Conservation (phyloP, 2,113 vertebrate genomes). For the Brachyhypopomus gauderio region DNA sequence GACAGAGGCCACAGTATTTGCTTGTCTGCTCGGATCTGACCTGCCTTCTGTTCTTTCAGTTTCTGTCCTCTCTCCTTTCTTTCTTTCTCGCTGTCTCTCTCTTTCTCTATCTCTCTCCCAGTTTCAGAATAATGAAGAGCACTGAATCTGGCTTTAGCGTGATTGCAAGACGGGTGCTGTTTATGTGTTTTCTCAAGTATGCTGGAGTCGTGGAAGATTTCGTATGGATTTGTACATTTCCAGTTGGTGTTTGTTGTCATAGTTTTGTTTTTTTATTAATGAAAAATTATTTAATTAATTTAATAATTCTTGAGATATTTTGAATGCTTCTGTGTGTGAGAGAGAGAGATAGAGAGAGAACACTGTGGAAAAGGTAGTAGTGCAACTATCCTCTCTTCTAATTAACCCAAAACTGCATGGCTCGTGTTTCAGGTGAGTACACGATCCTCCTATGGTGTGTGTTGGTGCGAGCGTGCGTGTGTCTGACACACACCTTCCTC, state of each 20-base stretch:
- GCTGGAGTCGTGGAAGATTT: not conserved
- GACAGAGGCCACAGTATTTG: constrained; percentile 16
- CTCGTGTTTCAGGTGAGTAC: not conserved
- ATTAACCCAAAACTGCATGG: no score
- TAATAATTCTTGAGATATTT: no score
- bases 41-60: constrained; percentile 13
- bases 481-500: constrained; percentile 82
- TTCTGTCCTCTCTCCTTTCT: not conserved
- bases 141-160: no score
- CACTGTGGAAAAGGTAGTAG: no score
- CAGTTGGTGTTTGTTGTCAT: not conserved
- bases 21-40: constrained; percentile 31
- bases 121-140: no score
- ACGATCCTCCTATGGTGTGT: not conserved
- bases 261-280: no score
- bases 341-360: no score
- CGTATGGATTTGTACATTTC: constrained; percentile 2
- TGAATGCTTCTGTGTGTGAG: no score
- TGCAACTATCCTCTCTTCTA: no score
- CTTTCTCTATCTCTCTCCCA: not conserved
- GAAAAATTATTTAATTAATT: no score
- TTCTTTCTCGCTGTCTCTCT: not conserved
- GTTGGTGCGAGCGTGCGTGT: not conserved
- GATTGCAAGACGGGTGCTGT: not conserved
- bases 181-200: not conserved